A percentile compares a stretch with the other conserved stretches of the same genome.
Conservation (phyloP, 92 coral and sea anemone species). For the Bergia sp. region DNA sequence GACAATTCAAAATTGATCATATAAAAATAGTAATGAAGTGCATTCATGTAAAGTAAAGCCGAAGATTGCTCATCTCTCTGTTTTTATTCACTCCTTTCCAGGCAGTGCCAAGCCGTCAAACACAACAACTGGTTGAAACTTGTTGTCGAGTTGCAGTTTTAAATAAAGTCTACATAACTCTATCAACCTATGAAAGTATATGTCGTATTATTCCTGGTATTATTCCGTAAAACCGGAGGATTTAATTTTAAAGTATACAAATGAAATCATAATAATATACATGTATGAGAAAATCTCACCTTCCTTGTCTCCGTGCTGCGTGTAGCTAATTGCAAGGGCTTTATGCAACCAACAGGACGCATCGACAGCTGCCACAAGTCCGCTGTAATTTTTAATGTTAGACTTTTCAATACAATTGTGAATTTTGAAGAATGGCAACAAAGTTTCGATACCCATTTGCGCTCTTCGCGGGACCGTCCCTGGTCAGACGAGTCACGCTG, state of each 20-base stretch:
- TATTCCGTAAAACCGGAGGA: conserved; percentile 19
- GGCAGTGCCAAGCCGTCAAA: conserved; percentile 11
- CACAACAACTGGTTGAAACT: conserved; percentile 10
- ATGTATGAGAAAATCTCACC: conserved; percentile 8
- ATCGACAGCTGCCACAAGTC: conserved; percentile 23
- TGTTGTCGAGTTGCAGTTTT: conserved; percentile 24
- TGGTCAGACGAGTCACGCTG: conserved; percentile 17
- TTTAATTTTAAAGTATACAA: not conserved
- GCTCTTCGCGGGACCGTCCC: conserved; percentile 15
- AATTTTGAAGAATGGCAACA: conserved; percentile 23
- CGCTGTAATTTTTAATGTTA: conserved; percentile 14
- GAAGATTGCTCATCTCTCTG: not conserved
- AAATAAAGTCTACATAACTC: conserved; percentile 15
- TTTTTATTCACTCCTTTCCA: not conserved
- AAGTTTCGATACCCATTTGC: conserved; percentile 19
- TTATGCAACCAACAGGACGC: conserved; percentile 28
- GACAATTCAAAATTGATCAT: not conserved
- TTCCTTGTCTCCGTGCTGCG: conserved; percentile 24
- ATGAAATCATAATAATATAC: conserved; percentile 16
- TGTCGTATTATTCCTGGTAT: conserved; percentile 24
- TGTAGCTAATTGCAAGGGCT: conserved; percentile 17
- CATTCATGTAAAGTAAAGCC: not conserved
- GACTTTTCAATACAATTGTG: conserved; percentile 12
- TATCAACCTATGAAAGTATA: not conserved
- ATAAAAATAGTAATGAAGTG: conserved; percentile 12